phyloP scores from a whole-genome alignment of 1,140 invertebrate genomes.

The Kradibia gibbosae region DNA sequence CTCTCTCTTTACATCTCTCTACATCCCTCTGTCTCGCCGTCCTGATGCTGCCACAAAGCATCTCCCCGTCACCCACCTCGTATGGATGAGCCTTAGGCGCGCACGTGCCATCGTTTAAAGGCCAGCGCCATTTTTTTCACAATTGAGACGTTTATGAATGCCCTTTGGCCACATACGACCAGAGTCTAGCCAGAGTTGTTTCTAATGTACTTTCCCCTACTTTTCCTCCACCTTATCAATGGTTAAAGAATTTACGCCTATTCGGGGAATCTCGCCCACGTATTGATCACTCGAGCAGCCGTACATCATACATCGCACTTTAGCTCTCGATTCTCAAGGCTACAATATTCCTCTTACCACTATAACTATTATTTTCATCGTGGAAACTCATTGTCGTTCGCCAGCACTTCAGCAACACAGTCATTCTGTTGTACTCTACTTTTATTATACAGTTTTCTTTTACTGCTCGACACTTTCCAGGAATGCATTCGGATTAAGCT shows the following conservation, averaged over 20 bases:
- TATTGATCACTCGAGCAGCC: not conserved
- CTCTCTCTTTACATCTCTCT: too few species aligned
- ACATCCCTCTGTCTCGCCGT: too few species aligned
- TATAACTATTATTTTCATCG: not conserved
- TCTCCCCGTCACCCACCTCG: too few species aligned
- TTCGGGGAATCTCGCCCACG: not conserved
- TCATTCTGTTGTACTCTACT: too few species aligned
- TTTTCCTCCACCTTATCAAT: not conserved
- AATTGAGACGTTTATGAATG: not conserved
- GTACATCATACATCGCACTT: not conserved
- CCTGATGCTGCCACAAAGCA: too few species aligned
- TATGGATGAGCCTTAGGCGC: not conserved
- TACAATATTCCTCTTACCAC: not conserved
- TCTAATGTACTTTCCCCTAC: not conserved
- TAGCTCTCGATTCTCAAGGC: not conserved
- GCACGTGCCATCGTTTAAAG: conserved; percentile 18
- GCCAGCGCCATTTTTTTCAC: conserved; percentile 17
- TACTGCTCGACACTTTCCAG: too few species aligned
- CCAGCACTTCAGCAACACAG: too few species aligned
- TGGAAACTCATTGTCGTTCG: not conserved
- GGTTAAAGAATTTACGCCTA: not conserved
- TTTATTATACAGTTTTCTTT: too few species aligned
- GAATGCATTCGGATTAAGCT: not conserved
- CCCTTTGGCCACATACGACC: not conserved
- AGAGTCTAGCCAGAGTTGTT: too few species aligned